A percentile compares a stretch with the other conserved stretches of the same genome.
These are phyloP conservation scores for Sandelia bainsii DNA, from an alignment of 2,797 vertebrate species.

Conservation along the genomic window DNA sequence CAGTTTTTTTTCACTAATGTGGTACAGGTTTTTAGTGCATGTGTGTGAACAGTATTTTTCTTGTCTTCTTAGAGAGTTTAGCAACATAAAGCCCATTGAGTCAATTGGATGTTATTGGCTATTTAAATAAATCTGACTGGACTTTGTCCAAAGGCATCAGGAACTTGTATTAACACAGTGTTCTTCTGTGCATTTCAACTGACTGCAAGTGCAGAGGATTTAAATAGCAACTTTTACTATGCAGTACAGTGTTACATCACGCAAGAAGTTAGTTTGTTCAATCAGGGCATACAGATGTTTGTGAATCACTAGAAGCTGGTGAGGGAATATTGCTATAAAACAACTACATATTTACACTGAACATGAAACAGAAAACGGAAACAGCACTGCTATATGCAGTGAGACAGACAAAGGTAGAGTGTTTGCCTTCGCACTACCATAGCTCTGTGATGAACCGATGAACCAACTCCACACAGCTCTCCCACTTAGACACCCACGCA, in stretches of 20 bases:
- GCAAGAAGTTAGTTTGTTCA: constrained; percentile 41
- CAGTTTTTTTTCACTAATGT: constrained; percentile 14
- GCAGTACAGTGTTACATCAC: constrained; percentile 8
- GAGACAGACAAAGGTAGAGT: constrained; percentile 68
- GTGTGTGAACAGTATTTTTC: constrained; percentile 27
- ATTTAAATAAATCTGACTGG: constrained; percentile 18
- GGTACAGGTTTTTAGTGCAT: constrained; percentile 27
- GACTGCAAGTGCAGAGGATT: constrained; percentile 22
- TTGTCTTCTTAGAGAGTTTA: constrained; percentile 36
- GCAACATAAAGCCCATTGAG: constrained; percentile 24
- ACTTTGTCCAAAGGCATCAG: constrained; percentile 2
- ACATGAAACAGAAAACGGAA: constrained; percentile 55
- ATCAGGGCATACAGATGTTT: constrained; percentile 30
- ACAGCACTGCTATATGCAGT: constrained; percentile 24
- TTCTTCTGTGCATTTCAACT: constrained; percentile 1
- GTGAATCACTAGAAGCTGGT: constrained; percentile 36
- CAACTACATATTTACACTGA: constrained; percentile 34
- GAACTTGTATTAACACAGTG: not conserved
- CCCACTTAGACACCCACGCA: constrained; percentile 75
- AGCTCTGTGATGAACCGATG: constrained; percentile 71
- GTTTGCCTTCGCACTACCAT: constrained; percentile 61
- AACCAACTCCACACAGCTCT: constrained; percentile 72
- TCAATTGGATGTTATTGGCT: constrained; percentile 15
- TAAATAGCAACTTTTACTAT: constrained; percentile 3
- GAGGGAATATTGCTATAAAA: constrained; percentile 37